Conservation (phyloP, 2,888 invertebrate genomes). For the Andrena flavipes region DNA sequence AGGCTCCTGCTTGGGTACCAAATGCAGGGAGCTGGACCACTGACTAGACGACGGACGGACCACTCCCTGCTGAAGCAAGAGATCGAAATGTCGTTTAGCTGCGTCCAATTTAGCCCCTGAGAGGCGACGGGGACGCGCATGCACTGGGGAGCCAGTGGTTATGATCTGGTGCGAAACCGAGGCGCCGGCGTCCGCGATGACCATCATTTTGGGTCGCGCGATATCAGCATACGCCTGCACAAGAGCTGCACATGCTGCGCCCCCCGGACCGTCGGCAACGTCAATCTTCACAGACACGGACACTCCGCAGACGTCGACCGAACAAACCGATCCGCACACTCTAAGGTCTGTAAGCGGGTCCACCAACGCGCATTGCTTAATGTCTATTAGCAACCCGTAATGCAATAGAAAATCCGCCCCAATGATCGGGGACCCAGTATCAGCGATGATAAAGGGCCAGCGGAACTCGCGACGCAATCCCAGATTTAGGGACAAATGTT, state of each 20-base stretch:
- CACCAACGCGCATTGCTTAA: background rate
- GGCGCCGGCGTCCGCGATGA: accelerated
- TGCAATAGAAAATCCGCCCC: background rate
- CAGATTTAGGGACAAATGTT: background rate
- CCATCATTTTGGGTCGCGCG: too few relatives aligned
- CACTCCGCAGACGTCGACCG: too few relatives aligned
- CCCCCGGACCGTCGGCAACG: accelerated
- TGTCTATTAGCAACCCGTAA: background rate
- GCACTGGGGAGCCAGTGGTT: background rate
- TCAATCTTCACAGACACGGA: too few relatives aligned
- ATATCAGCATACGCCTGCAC: too few relatives aligned
- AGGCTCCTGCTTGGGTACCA: background rate
- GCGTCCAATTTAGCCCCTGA: background rate
- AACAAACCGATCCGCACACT: too few relatives aligned
- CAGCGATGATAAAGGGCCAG: background rate
- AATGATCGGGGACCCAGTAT: background rate
- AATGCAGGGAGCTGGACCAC: background rate
- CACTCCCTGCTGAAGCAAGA: background rate
- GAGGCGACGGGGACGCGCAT: background rate
- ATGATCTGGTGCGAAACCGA: background rate
- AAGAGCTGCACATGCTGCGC: accelerated
- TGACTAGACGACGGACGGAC: background rate
- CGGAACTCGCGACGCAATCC: background rate
- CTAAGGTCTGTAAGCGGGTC: background rate
- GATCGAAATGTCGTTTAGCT: background rate